phyloP scores from a whole-genome alignment of 2,113 vertebrate genomes.

The Syrmaticus mikado region DNA sequence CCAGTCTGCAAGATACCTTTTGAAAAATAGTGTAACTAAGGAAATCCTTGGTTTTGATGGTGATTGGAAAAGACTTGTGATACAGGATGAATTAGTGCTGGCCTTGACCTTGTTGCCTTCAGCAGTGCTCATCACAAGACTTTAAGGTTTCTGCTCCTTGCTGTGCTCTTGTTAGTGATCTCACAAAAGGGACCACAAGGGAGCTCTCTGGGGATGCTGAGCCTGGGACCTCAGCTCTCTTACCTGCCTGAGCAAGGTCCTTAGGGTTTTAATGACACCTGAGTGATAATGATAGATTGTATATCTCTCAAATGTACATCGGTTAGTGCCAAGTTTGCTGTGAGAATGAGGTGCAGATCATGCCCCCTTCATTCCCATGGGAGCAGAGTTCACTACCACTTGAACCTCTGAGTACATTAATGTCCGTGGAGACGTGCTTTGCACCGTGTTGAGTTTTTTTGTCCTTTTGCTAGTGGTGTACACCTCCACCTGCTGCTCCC shows the following conservation, averaged over 20 bases:
- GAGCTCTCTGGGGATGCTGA: background rate
- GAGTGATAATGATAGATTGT: background rate
- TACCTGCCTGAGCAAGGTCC: background rate
- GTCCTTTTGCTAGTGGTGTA: background rate
- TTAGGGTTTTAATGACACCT: background rate
- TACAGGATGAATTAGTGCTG: background rate
- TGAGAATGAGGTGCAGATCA: background rate
- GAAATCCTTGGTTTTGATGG: background rate
- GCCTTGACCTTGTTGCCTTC: background rate
- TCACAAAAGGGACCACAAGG: background rate
- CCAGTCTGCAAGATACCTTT: background rate
- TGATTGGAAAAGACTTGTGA: background rate
- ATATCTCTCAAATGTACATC: background rate
- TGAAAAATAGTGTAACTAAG: background rate
- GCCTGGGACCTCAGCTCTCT: background rate
- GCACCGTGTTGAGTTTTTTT: fast-evolving
- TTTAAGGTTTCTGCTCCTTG: background rate
- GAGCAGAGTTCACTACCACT: background rate
- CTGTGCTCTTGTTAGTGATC: background rate
- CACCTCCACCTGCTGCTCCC: background rate
- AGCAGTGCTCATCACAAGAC: background rate
- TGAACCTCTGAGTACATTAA: background rate
- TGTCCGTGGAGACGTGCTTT: background rate
- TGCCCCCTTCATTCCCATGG: fast-evolving
- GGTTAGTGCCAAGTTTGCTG: background rate